Conservation (phyloP, 2,888 invertebrate species). For the Caenorhabditis auriculariae region DNA sequence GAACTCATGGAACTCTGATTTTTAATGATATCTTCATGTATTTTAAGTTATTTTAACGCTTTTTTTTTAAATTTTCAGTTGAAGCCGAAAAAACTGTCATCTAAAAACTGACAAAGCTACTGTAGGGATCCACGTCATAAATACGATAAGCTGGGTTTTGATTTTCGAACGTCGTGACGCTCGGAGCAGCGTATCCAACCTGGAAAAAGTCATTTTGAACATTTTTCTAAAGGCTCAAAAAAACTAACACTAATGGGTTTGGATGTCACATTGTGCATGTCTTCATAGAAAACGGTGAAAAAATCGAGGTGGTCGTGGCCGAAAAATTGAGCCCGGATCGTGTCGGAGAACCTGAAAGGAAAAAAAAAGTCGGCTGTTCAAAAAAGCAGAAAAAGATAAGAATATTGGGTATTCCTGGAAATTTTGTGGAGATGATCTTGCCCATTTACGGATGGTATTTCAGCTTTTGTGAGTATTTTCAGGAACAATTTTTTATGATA, state of each 20-base stretch:
- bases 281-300: conserved; percentile 76
- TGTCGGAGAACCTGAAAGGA: conserved; percentile 74
- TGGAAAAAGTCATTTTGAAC: conserved; percentile 1
- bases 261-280: conserved; percentile 65
- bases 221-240: background rate
- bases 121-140: conserved; percentile 40
- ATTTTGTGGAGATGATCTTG: too few species aligned
- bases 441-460: too few species aligned
- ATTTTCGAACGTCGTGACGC: conserved; percentile 57
- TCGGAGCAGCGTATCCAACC: conserved; percentile 70
- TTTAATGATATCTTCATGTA: too few species aligned
- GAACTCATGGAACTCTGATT: too few species aligned
- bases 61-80: background rate
- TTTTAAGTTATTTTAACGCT: too few species aligned
- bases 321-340: conserved; percentile 79
- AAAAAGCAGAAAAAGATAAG: too few species aligned
- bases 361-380: too few species aligned
- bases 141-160: conserved; percentile 60
- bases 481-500: too few species aligned
- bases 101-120: conserved; percentile 29
- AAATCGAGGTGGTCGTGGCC: conserved; percentile 93
- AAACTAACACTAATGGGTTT: conserved; percentile 66
- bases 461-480: too few species aligned
- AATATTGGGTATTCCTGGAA: too few species aligned
- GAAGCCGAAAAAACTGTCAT: background rate